A percentile compares a stretch with the other conserved stretches of the same genome.
These are phyloP conservation scores for Selenia dentaria DNA, from an alignment of 2,888 invertebrate genomes.

Conservation along the genomic window DNA sequence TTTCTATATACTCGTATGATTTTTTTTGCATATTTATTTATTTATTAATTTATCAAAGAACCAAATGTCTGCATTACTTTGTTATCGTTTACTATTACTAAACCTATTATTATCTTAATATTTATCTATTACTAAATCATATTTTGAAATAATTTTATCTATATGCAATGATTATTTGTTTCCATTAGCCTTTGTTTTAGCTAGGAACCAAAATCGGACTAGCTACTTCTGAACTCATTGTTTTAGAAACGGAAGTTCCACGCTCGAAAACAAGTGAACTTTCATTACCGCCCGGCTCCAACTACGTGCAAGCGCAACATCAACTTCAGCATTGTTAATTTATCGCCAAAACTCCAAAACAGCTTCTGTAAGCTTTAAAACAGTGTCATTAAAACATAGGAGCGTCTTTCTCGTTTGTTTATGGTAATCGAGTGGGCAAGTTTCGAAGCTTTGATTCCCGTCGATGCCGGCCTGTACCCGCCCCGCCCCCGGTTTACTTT, in stretches of 20 bases:
- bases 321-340: slow-evolving; percentile 46
- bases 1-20: too few species aligned
- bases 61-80: too few species aligned
- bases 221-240: slow-evolving; percentile 20
- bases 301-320: slow-evolving; percentile 37
- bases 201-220: slow-evolving; percentile 2
- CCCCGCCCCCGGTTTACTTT: slow-evolving; percentile 71
- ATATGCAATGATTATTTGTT: too few species aligned
- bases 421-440: slow-evolving; percentile 80
- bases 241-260: slow-evolving; percentile 25
- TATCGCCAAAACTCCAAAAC: slow-evolving; percentile 39
- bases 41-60: too few species aligned
- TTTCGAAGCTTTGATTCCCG: slow-evolving; percentile 73
- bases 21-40: too few species aligned
- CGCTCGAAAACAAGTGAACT: slow-evolving; percentile 25
- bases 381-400: slow-evolving; percentile 73
- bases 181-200: slow-evolving; percentile 4
- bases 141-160: too few species aligned
- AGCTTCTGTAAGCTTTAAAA: slow-evolving; percentile 59
- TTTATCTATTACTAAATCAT: too few species aligned
- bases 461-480: slow-evolving; percentile 50
- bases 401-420: slow-evolving; percentile 78
- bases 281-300: slow-evolving; percentile 20
- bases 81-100: too few species aligned
- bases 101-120: too few species aligned